Conservation (phyloP, 2,113 vertebrate genomes). For the Micromys minutus region DNA sequence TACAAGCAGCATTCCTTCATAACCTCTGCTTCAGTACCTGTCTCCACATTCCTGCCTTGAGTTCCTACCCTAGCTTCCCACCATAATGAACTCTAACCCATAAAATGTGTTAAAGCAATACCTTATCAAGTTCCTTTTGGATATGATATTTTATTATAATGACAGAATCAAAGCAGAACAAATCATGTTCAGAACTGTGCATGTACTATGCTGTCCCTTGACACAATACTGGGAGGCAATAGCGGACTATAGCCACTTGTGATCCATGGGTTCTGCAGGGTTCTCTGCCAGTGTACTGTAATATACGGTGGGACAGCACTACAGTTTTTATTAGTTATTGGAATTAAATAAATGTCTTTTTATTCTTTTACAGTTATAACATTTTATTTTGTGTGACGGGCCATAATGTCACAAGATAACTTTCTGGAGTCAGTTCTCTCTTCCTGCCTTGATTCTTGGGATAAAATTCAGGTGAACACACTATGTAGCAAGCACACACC, state of each 20-base stretch:
- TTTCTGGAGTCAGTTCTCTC: not conserved
- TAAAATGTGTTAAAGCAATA: not conserved
- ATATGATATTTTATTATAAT: not conserved
- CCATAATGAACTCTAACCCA: not conserved
- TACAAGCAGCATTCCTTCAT: not conserved
- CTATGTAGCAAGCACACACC: too few relatives aligned
- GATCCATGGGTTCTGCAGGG: fast-evolving
- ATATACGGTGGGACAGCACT: too few relatives aligned
- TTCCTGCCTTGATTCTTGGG: not conserved
- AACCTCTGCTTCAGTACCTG: not conserved
- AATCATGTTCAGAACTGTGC: not conserved
- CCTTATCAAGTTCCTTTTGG: not conserved
- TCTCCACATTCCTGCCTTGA: not conserved
- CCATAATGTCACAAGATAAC: not conserved
- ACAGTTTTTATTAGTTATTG: not conserved
- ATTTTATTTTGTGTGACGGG: too few relatives aligned
- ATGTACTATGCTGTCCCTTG: not conserved
- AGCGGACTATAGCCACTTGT: fast-evolving
- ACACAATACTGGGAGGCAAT: not conserved
- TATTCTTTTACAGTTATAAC: not conserved
- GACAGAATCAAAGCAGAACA: not conserved
- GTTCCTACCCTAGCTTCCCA: not conserved
- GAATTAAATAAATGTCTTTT: not conserved
- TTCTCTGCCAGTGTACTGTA: not conserved
- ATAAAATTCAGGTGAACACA: not conserved